A percentile compares a stretch with the other conserved stretches of the same genome.
Evolutionary conservation across 2,888 invertebrate species (phyloP).

Genomic region (Metopia argyrocephala): DNA sequence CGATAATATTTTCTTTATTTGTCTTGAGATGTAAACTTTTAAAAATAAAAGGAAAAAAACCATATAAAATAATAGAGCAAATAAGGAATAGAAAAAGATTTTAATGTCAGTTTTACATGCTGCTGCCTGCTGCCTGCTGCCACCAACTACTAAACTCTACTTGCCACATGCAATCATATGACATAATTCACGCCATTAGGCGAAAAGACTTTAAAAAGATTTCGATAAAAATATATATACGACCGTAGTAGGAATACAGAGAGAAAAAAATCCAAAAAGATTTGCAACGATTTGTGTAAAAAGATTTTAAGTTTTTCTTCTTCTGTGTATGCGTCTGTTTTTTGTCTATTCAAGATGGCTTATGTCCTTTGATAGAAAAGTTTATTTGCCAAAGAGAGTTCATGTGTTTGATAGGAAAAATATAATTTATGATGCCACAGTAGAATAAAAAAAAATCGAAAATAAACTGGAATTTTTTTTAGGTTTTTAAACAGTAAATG

Average conservation of each 20-base stretch:
- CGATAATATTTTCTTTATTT: not conserved
- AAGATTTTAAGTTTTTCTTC: constrained; percentile 42
- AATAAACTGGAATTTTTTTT: not conserved
- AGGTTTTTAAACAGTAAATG: not conserved
- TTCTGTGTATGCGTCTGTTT: not conserved
- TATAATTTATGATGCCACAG: constrained; percentile 49
- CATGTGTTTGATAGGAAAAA: constrained; percentile 12
- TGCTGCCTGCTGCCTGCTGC: not conserved
- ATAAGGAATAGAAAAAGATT: constrained; percentile 13
- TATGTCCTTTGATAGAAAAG: constrained; percentile 2
- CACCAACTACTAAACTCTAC: constrained; percentile 49
- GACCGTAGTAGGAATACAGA: not conserved
- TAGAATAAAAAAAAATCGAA: not conserved
- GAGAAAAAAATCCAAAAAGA: constrained; percentile 37
- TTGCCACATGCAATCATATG: constrained; percentile 63
- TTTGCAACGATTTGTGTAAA: constrained; percentile 64
- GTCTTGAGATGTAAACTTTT: not conserved
- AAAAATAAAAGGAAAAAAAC: constrained; percentile 6
- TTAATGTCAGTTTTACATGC: constrained; percentile 56
- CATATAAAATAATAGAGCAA: constrained; percentile 8
- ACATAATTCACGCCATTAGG: constrained; percentile 65
- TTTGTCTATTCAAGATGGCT: not conserved
- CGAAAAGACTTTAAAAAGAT: constrained; percentile 60
- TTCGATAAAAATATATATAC: constrained; percentile 6
- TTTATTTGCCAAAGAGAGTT: constrained; percentile 27